Percentiles rank a stretch among this genome's conserved stretches.
Conservation (phyloP, 2,797 vertebrate species). For the Anguilla anguilla region DNA sequence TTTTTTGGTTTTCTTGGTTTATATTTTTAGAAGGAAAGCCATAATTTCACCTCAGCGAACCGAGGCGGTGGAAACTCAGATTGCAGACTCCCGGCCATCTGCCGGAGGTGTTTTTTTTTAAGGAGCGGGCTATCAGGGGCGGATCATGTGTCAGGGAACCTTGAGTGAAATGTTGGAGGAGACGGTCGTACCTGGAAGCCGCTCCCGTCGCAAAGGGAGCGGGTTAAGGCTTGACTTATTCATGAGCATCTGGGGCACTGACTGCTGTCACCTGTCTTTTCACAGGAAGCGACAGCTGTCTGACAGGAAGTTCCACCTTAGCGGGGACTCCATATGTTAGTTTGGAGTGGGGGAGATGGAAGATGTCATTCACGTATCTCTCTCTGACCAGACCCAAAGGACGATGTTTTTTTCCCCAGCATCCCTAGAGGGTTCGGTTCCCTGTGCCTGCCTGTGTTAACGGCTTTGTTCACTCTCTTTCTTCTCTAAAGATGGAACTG, state of each 20-base stretch:
- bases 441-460: background rate
- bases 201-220: background rate
- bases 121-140: background rate
- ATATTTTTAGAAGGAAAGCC: slow-evolving; percentile 9
- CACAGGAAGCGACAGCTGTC: slow-evolving; percentile 30
- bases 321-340: background rate
- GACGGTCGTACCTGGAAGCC: background rate
- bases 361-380: background rate
- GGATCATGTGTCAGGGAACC: slow-evolving; percentile 18
- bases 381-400: background rate
- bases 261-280: slow-evolving; percentile 22
- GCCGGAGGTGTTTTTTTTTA: background rate
- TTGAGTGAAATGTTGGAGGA: background rate
- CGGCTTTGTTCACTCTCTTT: background rate
- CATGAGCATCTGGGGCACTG: slow-evolving; percentile 35
- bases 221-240: slow-evolving; percentile 34
- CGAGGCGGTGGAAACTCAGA: background rate
- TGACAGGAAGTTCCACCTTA: slow-evolving; percentile 20
- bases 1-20: background rate
- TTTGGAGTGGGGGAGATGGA: background rate
- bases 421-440: background rate
- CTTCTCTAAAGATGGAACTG: background rate
- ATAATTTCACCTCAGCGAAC: background rate
- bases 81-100: background rate
- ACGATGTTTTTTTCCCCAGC: background rate